Conservation (phyloP, 2,113 vertebrate species). For the Gopherus flavomarginatus region DNA sequence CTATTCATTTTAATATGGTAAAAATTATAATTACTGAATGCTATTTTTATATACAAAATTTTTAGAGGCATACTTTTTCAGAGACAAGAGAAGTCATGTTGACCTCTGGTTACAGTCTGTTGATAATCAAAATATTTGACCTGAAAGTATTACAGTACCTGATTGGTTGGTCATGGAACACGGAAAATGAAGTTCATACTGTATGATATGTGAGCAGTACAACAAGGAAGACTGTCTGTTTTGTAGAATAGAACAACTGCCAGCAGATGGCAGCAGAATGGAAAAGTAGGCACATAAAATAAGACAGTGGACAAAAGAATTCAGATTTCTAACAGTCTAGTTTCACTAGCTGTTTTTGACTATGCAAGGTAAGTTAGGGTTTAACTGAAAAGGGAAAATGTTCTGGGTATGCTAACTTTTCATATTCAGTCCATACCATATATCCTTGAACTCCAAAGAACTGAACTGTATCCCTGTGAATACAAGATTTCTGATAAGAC, state of each 20-base stretch:
- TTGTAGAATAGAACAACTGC: neutral
- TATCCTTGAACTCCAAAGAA: neutral
- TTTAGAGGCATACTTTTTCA: neutral
- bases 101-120: neutral
- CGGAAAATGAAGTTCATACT: constrained; percentile 26
- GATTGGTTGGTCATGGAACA: constrained; percentile 33
- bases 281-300: neutral
- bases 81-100: neutral
- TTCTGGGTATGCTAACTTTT: neutral
- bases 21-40: neutral
- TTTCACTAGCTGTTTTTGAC: constrained; percentile 49
- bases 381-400: neutral
- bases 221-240: neutral
- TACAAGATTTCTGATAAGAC: neutral
- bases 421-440: neutral
- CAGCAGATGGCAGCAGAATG: constrained; percentile 76
- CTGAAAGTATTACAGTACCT: constrained; percentile 4
- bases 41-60: neutral
- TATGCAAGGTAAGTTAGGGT: constrained; percentile 61
- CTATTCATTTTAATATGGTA: neutral
- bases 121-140: constrained; percentile 40
- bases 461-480: neutral
- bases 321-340: constrained; percentile 33
- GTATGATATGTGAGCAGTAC: neutral
- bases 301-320: constrained; percentile 54